A percentile compares a stretch with the other conserved stretches of the same genome.
These are phyloP conservation scores for Spisula solida DNA, from an alignment of 2,888 invertebrate genomes.

Conservation along the genomic window DNA sequence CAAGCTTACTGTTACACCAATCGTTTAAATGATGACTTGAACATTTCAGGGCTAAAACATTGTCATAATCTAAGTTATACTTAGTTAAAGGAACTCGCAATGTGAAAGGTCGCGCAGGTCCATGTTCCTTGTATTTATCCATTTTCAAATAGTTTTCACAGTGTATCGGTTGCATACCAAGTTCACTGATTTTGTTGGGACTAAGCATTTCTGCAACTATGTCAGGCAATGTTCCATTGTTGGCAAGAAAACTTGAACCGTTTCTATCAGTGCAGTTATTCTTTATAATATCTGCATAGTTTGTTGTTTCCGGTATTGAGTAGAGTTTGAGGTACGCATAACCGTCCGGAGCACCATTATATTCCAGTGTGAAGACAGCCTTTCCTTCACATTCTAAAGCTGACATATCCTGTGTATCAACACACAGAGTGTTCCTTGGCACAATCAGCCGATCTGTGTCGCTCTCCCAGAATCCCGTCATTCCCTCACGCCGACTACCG, in stretches of 20 bases:
- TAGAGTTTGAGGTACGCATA: not conserved
- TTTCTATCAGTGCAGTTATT: not conserved
- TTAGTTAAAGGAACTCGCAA: not conserved
- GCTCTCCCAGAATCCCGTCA: constrained; percentile 15
- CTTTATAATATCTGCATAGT: not conserved
- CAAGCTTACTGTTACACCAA: not conserved
- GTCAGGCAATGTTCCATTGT: not conserved
- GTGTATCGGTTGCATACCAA: too few species aligned
- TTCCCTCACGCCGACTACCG: constrained; percentile 5
- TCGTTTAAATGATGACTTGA: not conserved
- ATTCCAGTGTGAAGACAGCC: not conserved
- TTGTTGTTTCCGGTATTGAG: not conserved
- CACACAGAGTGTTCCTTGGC: not conserved
- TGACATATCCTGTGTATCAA: not conserved
- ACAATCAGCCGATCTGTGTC: not conserved
- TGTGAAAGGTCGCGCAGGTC: not conserved
- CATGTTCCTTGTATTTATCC: not conserved
- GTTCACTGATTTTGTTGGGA: not conserved
- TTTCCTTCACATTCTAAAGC: not conserved
- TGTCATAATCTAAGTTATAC: not conserved
- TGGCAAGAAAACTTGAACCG: not conserved
- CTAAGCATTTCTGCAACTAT: not conserved
- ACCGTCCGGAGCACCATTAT: not conserved
- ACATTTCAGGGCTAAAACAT: not conserved
- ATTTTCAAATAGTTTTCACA: not conserved